Evolutionary conservation across 2,797 vertebrate genomes (phyloP).

Genomic region (Arrhamphus sclerolepis): DNA sequence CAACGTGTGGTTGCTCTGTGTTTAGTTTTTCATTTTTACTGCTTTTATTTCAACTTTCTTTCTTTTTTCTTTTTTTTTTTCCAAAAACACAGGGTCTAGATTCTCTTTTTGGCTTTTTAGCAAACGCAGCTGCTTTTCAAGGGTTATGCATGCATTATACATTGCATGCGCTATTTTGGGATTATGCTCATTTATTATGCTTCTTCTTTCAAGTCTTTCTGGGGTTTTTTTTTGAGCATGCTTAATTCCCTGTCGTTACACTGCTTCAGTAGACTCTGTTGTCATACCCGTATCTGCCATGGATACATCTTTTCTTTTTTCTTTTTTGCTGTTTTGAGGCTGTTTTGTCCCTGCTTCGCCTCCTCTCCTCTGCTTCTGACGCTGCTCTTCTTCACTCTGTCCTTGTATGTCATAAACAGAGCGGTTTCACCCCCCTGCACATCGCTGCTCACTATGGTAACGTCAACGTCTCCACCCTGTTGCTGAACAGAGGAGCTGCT

Average conservation of each 20-base stretch:
- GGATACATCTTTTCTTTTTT: constrained; percentile 7
- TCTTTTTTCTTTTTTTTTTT: constrained; percentile 9
- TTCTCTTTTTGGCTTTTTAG: constrained; percentile 20
- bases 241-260: constrained; percentile 45
- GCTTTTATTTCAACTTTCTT: constrained; percentile 10
- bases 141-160: constrained; percentile 40
- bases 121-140: constrained; percentile 38
- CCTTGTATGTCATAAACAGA: constrained; percentile 77
- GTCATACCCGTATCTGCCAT: constrained; percentile 10
- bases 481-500: constrained; percentile 96
- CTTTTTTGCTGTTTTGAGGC: constrained; percentile 18
- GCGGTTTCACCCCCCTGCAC: constrained; percentile 97
- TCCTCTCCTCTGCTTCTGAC: constrained; percentile 1
- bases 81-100: constrained; percentile 6
- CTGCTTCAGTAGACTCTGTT: constrained; percentile 44
- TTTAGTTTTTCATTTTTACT: constrained; percentile 34
- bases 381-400: constrained; percentile 11
- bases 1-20: constrained; percentile 35
- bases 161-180: constrained; percentile 52
- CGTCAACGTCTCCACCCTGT: constrained; percentile 95
- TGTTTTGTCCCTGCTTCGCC: constrained; percentile 9
- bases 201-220: constrained; percentile 10
- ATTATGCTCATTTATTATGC: constrained; percentile 33
- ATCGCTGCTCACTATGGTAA: constrained; percentile 98
- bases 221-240: constrained; percentile 50